Base-by-base conservation (phyloP, 2,113 vertebrate genomes). In the Ciconia boyciana region DNA sequence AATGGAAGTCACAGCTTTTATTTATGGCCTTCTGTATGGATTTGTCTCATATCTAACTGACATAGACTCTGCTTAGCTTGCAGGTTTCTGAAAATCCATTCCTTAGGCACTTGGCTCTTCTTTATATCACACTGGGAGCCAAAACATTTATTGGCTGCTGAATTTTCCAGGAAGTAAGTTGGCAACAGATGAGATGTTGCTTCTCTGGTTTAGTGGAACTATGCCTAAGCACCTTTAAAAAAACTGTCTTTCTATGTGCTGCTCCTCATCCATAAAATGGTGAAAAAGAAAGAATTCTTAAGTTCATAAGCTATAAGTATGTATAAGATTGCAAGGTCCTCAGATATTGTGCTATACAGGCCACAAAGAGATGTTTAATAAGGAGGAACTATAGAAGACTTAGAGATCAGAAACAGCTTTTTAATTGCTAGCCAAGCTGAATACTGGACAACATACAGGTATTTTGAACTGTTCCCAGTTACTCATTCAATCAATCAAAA, bases 11-110 rank as follows among this genome's bases (percentile, higher is more conserved):
- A 95, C 46, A 89, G 77, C 21, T 87, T 91, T 70, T 96, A 96
- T 95, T 96, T 95, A 85, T 90, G 66, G 80, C 54, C 62, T 87
- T 94, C 19, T 62, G 70, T 85, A 87, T 76, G 66, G 91, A 94
- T 95, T 95, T 92, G 75, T 96, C 76, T 94, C 75, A 60, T 66
- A 90, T 51, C 88, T 88, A 92, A 94, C 78, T 65, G 87, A 72
- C 66, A 79, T 82, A 93, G 70, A 72, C 54, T 57, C 60, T 93
- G 83, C 91, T 94, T 94, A 93, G 90, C 60, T 93, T 90, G 88
- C 83, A 95, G 46, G 68, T 94, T 96, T 96, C 83, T 83, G 84
- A 95, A 96, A 96, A 96, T 92, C 82, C 62, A 74, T 93, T 95
- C 75, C 71, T 96, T 90, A 92, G 71, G 51, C 51, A 41, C 26